Percentiles rank a stretch among this genome's conserved stretches.
phyloP scores from a whole-genome alignment of 2,113 vertebrate species.

The Grammomys dolichurus region DNA sequence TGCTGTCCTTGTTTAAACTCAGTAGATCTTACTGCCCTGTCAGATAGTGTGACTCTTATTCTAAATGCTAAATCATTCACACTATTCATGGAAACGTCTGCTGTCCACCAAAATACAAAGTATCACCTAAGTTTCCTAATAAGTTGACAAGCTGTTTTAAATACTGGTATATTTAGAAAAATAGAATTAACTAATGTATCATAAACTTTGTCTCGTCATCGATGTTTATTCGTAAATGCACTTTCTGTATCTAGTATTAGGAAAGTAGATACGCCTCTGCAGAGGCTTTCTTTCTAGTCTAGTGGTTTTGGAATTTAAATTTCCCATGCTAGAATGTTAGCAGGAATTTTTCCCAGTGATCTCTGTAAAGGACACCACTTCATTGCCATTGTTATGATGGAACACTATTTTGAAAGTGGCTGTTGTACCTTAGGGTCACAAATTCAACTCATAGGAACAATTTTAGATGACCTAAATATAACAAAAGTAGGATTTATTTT shows the following conservation, averaged over 20 bases:
- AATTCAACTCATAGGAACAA: background rate
- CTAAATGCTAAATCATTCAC: conserved; percentile 32
- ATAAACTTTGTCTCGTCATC: background rate
- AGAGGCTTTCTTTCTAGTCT: conserved; percentile 40
- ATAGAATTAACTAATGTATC: conserved; percentile 20
- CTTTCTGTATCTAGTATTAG: conserved; percentile 20
- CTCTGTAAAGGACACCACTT: no score
- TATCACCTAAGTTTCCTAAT: conserved; percentile 45
- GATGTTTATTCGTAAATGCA: conserved; percentile 49
- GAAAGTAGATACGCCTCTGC: conserved; percentile 57
- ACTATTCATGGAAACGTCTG: conserved; percentile 27
- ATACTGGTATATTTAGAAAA: conserved; percentile 21
- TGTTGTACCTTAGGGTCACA: background rate
- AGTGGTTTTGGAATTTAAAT: conserved; percentile 40
- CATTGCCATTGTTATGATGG: background rate
- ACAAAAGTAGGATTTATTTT: conserved; percentile 8
- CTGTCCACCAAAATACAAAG: conserved; percentile 48
- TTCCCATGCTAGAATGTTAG: background rate
- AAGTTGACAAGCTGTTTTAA: conserved; percentile 46
- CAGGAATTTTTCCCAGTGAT: background rate
- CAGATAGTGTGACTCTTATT: background rate
- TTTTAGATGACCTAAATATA: background rate
- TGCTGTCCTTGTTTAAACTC: conserved; percentile 9
- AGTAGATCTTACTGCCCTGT: background rate
- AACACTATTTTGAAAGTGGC: conserved; percentile 44